Evolutionary conservation across 1,140 invertebrate genomes (phyloP).

Genomic region (Saccostrea cuccullata): DNA sequence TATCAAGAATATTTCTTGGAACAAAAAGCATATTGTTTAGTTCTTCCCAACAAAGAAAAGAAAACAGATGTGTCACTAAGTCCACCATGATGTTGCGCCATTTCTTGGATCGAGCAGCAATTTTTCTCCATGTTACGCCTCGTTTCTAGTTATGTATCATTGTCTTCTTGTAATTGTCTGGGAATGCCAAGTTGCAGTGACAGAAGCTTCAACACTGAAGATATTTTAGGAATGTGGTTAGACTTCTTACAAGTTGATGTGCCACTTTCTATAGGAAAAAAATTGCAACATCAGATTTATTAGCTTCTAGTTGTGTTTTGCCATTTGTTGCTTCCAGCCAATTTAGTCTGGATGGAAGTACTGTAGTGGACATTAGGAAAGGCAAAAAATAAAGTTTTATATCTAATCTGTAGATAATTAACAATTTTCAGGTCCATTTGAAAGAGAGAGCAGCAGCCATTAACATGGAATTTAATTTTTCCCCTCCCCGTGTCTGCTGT

Average conservation of each 20-base stretch:
- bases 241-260: too few species aligned
- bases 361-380: background rate
- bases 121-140: too few species aligned
- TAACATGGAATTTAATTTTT: background rate
- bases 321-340: background rate
- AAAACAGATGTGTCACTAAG: too few species aligned
- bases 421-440: background rate
- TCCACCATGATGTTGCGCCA: too few species aligned
- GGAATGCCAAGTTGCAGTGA: background rate
- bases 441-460: background rate
- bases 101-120: too few species aligned
- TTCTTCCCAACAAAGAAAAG: too few species aligned
- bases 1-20: too few species aligned
- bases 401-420: background rate
- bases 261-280: too few species aligned
- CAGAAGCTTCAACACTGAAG: background rate
- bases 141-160: too few species aligned
- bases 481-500: background rate
- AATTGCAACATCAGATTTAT: too few species aligned
- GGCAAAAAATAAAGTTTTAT: background rate
- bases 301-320: background rate
- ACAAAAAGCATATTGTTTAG: too few species aligned
- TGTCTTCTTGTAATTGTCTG: background rate
- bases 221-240: background rate
- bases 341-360: background rate